These are phyloP conservation scores for Hemiscyllium ocellatum DNA, from an alignment of 2,113 vertebrate genomes.

Conservation along the genomic window DNA sequence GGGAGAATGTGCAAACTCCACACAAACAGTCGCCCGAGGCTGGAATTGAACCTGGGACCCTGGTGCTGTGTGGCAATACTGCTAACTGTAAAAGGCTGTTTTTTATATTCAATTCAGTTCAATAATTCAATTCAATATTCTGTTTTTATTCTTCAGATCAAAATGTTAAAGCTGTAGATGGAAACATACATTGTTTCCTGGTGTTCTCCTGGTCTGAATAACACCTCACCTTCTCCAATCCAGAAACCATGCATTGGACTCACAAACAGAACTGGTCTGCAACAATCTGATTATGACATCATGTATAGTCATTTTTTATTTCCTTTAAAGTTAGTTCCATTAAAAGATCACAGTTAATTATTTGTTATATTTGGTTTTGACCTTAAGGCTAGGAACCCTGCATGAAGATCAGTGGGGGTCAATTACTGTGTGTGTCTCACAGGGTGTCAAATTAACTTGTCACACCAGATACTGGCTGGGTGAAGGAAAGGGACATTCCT, in stretches of 20 bases:
- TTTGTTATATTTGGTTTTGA: neutral
- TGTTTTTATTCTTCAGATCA: neutral
- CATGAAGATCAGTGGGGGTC: neutral
- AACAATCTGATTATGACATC: neutral
- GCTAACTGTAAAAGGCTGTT: neutral
- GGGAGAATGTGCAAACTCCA: too few relatives aligned
- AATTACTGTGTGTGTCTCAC: neutral
- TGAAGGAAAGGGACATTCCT: neutral
- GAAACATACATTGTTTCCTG: neutral
- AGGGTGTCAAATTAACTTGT: neutral
- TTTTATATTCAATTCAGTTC: neutral
- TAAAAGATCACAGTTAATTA: neutral
- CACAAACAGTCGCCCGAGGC: too few relatives aligned
- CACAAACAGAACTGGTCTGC: neutral
- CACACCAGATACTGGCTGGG: neutral
- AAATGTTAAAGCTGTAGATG: neutral
- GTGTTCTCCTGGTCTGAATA: neutral
- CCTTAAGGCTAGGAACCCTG: neutral
- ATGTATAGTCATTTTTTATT: neutral
- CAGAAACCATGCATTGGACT: too few relatives aligned
- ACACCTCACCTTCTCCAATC: neutral
- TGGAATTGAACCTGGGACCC: too few relatives aligned
- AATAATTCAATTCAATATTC: neutral
- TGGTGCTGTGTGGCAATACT: too few relatives aligned
- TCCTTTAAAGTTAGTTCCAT: neutral